Conservation (phyloP, 2,888 invertebrate species). For the Cremastobaeus sp. region DNA sequence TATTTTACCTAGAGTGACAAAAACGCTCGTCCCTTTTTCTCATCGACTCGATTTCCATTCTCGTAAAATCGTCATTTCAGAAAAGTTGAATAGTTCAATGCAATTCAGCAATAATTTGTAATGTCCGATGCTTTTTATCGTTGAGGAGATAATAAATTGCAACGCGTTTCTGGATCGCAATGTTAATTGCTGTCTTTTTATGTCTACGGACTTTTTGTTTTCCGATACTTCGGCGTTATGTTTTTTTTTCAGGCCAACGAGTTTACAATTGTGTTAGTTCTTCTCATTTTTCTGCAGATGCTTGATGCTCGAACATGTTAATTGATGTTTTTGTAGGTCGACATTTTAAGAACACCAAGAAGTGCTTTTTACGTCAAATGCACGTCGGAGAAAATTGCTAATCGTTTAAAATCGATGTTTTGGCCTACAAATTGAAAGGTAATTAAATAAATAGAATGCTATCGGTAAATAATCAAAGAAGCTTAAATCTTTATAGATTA, state of each 20-base stretch:
- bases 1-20: neutral
- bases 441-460: too few species aligned
- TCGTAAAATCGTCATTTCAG: neutral
- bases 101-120: conserved; percentile 33
- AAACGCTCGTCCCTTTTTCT: neutral
- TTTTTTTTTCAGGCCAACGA: conserved; percentile 29
- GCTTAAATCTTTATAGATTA: too few species aligned
- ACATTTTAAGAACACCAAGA: too few species aligned
- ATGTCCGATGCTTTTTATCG: conserved; percentile 30
- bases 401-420: too few species aligned
- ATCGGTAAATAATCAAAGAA: too few species aligned
- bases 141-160: conserved; percentile 43
- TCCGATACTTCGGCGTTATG: conserved; percentile 23
- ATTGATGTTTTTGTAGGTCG: conserved; percentile 27
- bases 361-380: too few species aligned
- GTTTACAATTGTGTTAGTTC: conserved; percentile 48
- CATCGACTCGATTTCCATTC: neutral
- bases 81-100: conserved; percentile 35
- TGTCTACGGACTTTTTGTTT: conserved; percentile 31
- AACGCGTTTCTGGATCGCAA: conserved; percentile 50
- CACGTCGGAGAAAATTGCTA: too few species aligned
- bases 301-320: conserved; percentile 15
- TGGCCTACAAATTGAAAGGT: too few species aligned
- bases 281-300: conserved; percentile 23
- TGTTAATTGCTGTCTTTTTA: conserved; percentile 54